These are phyloP conservation scores for Orgyia antiqua DNA, from an alignment of 2,888 invertebrate species.

Conservation along the genomic window DNA sequence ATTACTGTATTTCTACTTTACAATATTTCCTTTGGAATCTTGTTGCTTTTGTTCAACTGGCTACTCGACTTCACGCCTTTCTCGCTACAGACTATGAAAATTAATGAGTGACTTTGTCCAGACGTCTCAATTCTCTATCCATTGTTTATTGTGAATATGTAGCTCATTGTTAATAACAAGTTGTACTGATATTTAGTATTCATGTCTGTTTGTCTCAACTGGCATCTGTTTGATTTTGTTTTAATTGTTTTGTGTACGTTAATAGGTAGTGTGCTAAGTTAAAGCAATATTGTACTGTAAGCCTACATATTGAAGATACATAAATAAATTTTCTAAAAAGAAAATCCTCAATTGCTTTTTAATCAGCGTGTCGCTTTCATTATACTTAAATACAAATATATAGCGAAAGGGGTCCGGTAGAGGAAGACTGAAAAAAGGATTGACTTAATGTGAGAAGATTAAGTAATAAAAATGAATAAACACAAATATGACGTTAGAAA, in stretches of 20 bases:
- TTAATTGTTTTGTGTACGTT: slow-evolving; percentile 7
- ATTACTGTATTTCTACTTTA: slow-evolving; percentile 12
- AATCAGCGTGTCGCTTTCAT: too few relatives aligned
- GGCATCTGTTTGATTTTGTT: slow-evolving; percentile 20
- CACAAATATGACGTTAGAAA: too few relatives aligned
- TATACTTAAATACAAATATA: too few relatives aligned
- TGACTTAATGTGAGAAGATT: too few relatives aligned
- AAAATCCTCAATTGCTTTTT: too few relatives aligned
- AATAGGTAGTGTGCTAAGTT: too few relatives aligned
- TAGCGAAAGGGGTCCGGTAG: too few relatives aligned
- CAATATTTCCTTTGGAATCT: slow-evolving; percentile 16
- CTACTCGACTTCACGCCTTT: slow-evolving; percentile 44
- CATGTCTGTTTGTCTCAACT: slow-evolving; percentile 19
- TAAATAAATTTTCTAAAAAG: too few relatives aligned
- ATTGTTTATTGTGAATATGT: slow-evolving; percentile 42
- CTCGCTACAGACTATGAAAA: slow-evolving; percentile 58
- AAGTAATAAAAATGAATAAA: too few relatives aligned
- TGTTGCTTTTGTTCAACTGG: slow-evolving; percentile 23
- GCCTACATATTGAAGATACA: neutral
- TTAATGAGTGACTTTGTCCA: slow-evolving; percentile 61
- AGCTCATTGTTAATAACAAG: slow-evolving; percentile 30
- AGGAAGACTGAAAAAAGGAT: too few relatives aligned
- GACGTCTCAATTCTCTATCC: slow-evolving; percentile 47
- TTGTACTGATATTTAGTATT: slow-evolving; percentile 28
- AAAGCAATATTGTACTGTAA: neutral